Conservation (phyloP, 2,888 invertebrate species). For the Trichogramma evanescens region DNA sequence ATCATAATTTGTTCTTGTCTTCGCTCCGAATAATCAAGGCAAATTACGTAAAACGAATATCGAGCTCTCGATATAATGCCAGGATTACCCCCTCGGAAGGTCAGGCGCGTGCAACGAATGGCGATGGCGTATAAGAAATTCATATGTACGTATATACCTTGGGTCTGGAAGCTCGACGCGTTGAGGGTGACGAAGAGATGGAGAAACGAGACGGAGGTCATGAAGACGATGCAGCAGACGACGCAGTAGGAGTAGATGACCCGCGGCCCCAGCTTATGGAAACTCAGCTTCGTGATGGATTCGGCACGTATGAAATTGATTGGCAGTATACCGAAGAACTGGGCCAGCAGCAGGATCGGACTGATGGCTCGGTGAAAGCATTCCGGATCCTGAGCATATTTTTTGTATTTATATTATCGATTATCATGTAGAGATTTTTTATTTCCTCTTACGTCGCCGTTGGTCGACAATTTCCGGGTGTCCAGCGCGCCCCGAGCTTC, state of each 20-base stretch:
- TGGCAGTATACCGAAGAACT: conserved; percentile 42
- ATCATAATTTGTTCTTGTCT: too few species aligned
- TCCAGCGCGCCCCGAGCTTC: background rate
- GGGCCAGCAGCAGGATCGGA: conserved; percentile 34
- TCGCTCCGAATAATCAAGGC: background rate
- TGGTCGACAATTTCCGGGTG: background rate
- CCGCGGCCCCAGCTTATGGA: conserved; percentile 27
- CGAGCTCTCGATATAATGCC: too few species aligned
- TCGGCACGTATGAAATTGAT: conserved; percentile 30
- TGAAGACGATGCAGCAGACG: conserved; percentile 24
- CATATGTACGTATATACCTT: conserved; percentile 31
- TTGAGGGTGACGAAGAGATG: conserved; percentile 39
- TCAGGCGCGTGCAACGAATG: background rate
- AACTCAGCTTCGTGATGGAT: conserved; percentile 30
- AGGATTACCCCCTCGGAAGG: too few species aligned
- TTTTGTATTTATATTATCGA: too few species aligned
- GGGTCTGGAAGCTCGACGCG: conserved; percentile 28
- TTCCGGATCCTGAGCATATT: conserved; percentile 31
- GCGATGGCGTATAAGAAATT: too few species aligned
- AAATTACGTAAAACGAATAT: background rate
- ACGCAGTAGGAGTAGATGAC: conserved; percentile 30
- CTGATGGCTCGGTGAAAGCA: conserved; percentile 39
- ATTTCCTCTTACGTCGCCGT: conserved; percentile 8
- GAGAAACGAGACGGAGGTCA: conserved; percentile 32
- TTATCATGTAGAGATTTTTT: too few species aligned